These are phyloP conservation scores for Epirrita christyi DNA, from an alignment of 2,888 invertebrate genomes.

Conservation along the genomic window DNA sequence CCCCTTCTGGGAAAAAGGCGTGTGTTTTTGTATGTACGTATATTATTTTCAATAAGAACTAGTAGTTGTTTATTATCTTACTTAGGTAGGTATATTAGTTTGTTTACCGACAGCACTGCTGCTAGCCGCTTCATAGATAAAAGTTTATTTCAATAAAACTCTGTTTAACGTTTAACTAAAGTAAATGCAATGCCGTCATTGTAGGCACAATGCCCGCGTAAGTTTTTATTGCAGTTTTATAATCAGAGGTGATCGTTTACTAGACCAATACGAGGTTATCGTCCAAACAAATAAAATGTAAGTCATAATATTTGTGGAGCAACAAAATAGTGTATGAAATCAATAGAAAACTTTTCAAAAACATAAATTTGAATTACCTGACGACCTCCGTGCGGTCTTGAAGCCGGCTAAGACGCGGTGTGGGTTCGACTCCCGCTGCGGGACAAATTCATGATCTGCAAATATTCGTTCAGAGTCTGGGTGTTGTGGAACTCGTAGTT, in stretches of 20 bases:
- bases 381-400: too few relatives aligned
- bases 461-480: too few relatives aligned
- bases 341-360: too few relatives aligned
- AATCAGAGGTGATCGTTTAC: constrained; percentile 6
- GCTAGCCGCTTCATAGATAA: constrained; percentile 16
- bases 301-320: not conserved
- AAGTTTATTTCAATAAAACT: constrained; percentile 14
- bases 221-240: constrained; percentile 14
- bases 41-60: too few relatives aligned
- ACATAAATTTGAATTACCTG: too few relatives aligned
- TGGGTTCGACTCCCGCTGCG: too few relatives aligned
- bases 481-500: too few relatives aligned
- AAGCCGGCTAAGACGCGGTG: too few relatives aligned
- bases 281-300: constrained; percentile 1
- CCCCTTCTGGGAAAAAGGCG: too few relatives aligned
- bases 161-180: constrained; percentile 4
- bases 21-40: too few relatives aligned
- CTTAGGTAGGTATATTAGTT: not conserved
- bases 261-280: not conserved
- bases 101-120: not conserved
- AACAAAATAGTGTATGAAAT: not conserved
- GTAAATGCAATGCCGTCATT: constrained; percentile 7
- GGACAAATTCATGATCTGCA: too few relatives aligned
- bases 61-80: too few relatives aligned
- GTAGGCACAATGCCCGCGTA: constrained; percentile 7